Base-by-base conservation (phyloP, 2,888 invertebrate species). In the Leptinotarsa tumamoca region DNA sequence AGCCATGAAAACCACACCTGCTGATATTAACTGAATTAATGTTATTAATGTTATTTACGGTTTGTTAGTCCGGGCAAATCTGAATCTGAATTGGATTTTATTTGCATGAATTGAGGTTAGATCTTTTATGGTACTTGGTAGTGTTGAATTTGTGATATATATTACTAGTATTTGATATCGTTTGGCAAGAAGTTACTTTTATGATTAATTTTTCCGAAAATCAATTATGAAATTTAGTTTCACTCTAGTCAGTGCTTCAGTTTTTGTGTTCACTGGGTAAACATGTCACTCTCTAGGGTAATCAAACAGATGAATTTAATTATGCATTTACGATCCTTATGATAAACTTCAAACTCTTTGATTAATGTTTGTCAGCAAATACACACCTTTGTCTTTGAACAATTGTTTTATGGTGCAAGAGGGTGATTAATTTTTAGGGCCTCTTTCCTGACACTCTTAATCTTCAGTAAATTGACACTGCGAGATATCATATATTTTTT, bases 1-100 rank as follows among this genome's bases (percentile, higher is more conserved):
- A 63, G 43, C 63, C 63, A 63, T 43, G 63, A 63, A 63, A 63
- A 63, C 43, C 63, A 63, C 43, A 63, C 63, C 63, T 63, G 63
- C 33, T 63, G 33, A 63, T 63, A 63, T 63, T 63, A 63, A 33
- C n/a, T 63, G 63, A 43, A 63, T n/a, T 33, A 43, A 17, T 63
- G 43, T 43, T n/a, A 27, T 14, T 43, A n/a, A n/a, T 33, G 7
- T 14, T 18, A 33, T 63, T 63, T 63, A 58, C 21, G 17, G 17
- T 43, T 13, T 17, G 14, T 33, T 63, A 63, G 63, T 63, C 63
- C 63, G n/a, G 43, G 63, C 17, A 63, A 33, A 14, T 33, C 7
- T 33, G 33, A 33, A 33, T 33, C 33, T 33, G 33, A 33, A 33
- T 33, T 33, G 33, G 7, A 33, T 33, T 33, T 33, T 33, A 33